Conservation (phyloP, 1,140 invertebrate genomes). For the Planococcus citri region DNA sequence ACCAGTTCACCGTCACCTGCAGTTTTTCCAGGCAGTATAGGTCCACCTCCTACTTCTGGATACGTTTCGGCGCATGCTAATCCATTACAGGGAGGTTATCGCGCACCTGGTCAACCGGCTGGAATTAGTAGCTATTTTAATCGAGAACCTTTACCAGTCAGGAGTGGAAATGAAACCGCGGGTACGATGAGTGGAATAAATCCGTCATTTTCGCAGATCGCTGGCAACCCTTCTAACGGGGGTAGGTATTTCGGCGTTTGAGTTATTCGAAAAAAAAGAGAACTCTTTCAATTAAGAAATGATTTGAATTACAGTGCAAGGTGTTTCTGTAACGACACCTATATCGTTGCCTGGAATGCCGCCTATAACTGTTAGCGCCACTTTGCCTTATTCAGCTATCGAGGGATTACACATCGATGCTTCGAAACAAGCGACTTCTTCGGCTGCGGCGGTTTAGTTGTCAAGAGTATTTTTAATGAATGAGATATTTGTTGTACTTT, state of each 20-base stretch:
- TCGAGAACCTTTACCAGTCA: neutral
- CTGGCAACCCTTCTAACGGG: neutral
- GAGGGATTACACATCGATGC: constrained; percentile 29
- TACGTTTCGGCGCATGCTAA: neutral
- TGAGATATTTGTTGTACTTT: neutral
- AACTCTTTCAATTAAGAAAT: neutral
- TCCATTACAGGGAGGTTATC: neutral
- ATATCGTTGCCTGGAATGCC: constrained; percentile 67
- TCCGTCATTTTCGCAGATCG: neutral
- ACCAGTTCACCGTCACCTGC: neutral
- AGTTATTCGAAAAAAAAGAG: neutral
- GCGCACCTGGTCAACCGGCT: neutral
- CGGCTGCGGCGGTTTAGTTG: neutral
- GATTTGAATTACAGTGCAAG: constrained; percentile 25
- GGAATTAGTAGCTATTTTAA: constrained; percentile 2
- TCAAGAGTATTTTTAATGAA: neutral
- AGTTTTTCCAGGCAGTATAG: neutral
- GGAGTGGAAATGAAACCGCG: neutral
- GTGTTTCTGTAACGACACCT: constrained; percentile 53
- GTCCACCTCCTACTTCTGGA: neutral
- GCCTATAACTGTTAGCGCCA: constrained; percentile 64
- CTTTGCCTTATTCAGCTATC: constrained; percentile 39
- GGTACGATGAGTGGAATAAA: neutral
- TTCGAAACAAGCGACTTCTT: neutral
- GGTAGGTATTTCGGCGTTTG: neutral